Evolutionary conservation across 1,140 invertebrate species (phyloP), one percentile per base, ranked within the genome.

Genomic region (Cydia strobilella): DNA sequence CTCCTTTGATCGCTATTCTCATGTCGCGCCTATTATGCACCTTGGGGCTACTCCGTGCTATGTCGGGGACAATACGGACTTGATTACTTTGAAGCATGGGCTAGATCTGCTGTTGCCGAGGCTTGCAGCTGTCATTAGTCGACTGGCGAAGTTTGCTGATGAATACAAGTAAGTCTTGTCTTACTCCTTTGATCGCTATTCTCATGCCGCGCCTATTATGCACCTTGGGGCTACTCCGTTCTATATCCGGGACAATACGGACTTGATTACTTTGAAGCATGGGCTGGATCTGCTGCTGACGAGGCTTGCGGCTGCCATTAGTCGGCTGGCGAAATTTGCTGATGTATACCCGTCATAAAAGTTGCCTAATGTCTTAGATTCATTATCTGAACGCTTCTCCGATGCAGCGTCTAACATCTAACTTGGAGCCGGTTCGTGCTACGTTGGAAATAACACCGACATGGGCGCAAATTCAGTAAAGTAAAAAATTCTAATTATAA

Each of bases 181-280:
- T 25, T 25, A 25, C 25, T 25, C 25, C 25, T 25, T 25, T n/a
- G 94, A 95, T 45, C 94, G 95, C 15, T 99, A 99, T 87, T 98
- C 98, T 0, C 94, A 93, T 72, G 98, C 99, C 1, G 97, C 98
- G 0, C 96, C 98, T 0, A 99, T 99, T 66, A 99, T 99, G 77
- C 99, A 99, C 93, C 94, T 99, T 12, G 99, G 99, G 1, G 98
- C 98, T 0, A 99, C 99, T 0, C 99, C 98, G 2, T 99, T 98
- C 86, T 99, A 97, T 90, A 98, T 99, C 18, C 98, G 98, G 4
- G 99, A 99, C 87, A 99, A 99, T 88, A 98, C 98, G 0, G 98
- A 99, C 93, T 91, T 99, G 7, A 97, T 99, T 74, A 94, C 97
- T 3, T 93, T 99, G 25, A 94, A 95, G 74, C 96, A 99, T 88